Base-by-base conservation (phyloP, 2,888 invertebrate species). In the Rotaria socialis region DNA sequence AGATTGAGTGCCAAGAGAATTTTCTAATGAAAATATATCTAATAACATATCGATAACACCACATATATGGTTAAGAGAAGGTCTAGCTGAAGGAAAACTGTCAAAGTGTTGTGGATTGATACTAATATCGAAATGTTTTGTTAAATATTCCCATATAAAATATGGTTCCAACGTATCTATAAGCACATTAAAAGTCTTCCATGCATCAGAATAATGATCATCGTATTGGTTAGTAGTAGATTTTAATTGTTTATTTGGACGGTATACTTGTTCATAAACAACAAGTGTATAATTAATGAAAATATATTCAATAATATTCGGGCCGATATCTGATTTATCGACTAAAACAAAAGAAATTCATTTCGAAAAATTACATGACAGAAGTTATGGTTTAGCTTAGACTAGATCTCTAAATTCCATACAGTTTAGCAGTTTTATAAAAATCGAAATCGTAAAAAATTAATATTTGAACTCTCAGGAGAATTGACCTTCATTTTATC, bases 61-160 rank as follows among this genome's bases (percentile, higher is more conserved):
- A 89, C 95, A 95, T 84, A 94, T 93, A 92, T 95, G 94, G 85
- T 86, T 80, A 27, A 84, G 35, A 10, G 47, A 47, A 22, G 19
- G 50, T 19, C 22, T 43, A 22, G 2, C 27, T 43, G 52, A 43
- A 50, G 27, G n/a, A 43, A 3, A n/a, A 35, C 2, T 27, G 41
- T 52, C 14, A 60, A n/a, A 2, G 11, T 41, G 16, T 52, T 24
- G 27, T 85, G 55, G 87, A 87, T 14, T 87, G 88, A 88, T 10
- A 14, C 47, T 88, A 55, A 87, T 85, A 84, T 89, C 89, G 89
- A 92, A 92, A 88, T 90, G 89, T 10, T 90, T 89, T 0, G 90
- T 91, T 88, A 95, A 93, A 89, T 94, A 95, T 88, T 94, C 93
- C 96, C 96, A 96, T 86, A 96, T 94, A 89, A 95, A 96, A 87